Base-by-base conservation (phyloP, 2,888 invertebrate genomes). In the Leptopterna dolabrata region DNA sequence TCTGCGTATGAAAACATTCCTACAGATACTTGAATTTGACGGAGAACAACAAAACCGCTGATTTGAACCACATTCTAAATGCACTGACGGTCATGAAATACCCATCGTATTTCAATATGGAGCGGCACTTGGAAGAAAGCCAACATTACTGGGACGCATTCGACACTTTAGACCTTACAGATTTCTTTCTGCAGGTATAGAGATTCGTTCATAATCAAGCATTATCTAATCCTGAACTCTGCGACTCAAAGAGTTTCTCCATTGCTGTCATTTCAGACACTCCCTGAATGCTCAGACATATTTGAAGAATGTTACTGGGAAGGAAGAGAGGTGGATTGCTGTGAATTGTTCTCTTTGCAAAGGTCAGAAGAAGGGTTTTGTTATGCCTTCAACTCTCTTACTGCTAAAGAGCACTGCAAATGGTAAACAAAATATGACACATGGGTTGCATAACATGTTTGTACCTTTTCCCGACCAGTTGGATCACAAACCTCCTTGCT, bases 291-390 rank as follows among this genome's bases (percentile, higher is more conserved):
- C 63, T 83, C 89, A 1, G 90, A 90, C 43, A 63, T 91, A 1
- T 90, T 91, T 80, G 88, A 88, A 30, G 85, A 88, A 16, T 91
- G 91, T 87, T 88, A 80, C 55, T 91, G 91, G 91, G 90, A 90
- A 51, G 90, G 91, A 0, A 51, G 73, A 30, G 36, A 45, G 14
- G 36, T 82, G 19, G 63, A 87, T 29, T 88, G 88, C 24, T 88
- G 87, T 29, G 84, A 88, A 43, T 86, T 86, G 24, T 87, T 89
- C 73, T 51, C 85, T 16, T 29, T 88, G 24, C 88, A 88, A 63
- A 24, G 83, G 11, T 87, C 88, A 29, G 88, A 88, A 63, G 87
- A 88, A 41, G 88, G 88, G n/a, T 85, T 84, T 51, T 88, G 88
- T 71, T 88, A 87, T 29, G 78, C 88, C 7, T 88, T 88, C 70